phyloP scores from a whole-genome alignment of 2,888 invertebrate genomes.

The Yponomeuta evonymella region DNA sequence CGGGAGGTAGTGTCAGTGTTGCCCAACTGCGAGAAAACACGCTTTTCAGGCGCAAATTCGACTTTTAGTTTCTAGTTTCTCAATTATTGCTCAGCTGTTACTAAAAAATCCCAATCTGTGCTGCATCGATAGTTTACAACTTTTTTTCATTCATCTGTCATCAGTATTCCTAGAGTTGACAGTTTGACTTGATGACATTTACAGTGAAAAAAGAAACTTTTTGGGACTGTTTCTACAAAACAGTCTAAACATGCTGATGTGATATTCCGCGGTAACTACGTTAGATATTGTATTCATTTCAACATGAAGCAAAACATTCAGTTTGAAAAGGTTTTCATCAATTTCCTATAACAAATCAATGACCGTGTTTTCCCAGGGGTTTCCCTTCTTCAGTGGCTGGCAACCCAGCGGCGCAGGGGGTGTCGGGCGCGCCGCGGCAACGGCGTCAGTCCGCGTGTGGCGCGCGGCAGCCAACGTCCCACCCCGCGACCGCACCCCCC shows the following conservation, averaged over 20 bases:
- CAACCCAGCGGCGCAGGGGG: slow-evolving; percentile 34
- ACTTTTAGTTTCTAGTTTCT: not conserved
- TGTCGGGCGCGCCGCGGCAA: slow-evolving; percentile 30
- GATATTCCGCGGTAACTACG: too few relatives aligned
- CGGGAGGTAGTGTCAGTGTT: slow-evolving; percentile 47
- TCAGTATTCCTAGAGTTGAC: too few relatives aligned
- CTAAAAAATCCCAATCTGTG: too few relatives aligned
- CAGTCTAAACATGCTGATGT: too few relatives aligned
- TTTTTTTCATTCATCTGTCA: too few relatives aligned
- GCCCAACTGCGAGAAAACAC: slow-evolving; percentile 26
- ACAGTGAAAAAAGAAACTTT: too few relatives aligned
- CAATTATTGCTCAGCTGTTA: too few relatives aligned
- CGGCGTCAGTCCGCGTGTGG: slow-evolving; percentile 61
- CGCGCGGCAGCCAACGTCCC: slow-evolving; percentile 47
- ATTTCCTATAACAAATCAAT: not conserved
- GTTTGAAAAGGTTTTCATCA: not conserved
- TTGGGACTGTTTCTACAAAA: too few relatives aligned
- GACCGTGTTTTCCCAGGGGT: not conserved
- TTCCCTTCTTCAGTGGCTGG: slow-evolving; percentile 25
- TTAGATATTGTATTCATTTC: too few relatives aligned
- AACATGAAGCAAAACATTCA: slow-evolving; percentile 11
- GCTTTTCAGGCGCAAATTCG: not conserved
- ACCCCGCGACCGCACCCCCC: slow-evolving; percentile 43
- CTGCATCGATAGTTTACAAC: too few relatives aligned
- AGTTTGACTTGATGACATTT: too few relatives aligned